Evolutionary conservation across 2,113 vertebrate species (phyloP).

Genomic region (Melanotaenia duboulayi): DNA sequence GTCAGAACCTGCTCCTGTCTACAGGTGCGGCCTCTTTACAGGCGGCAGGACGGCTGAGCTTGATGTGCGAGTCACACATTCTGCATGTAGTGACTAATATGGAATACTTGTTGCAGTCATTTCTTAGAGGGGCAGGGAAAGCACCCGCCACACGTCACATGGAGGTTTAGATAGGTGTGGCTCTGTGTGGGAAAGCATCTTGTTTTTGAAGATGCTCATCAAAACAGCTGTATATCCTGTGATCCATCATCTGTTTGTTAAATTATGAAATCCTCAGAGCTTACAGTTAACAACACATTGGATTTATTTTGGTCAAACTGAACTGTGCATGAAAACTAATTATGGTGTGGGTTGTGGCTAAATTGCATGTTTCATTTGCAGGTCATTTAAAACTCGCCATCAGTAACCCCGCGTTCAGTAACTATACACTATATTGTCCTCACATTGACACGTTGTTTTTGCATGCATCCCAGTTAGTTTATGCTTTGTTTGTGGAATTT

Average conservation of each 20-base stretch:
- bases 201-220: slow-evolving; percentile 30
- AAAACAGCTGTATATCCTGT: background rate
- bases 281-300: background rate
- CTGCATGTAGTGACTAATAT: slow-evolving; percentile 73
- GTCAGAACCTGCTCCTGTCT: slow-evolving; percentile 60
- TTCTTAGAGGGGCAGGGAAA: slow-evolving; percentile 10
- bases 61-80: slow-evolving; percentile 23
- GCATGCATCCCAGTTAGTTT: background rate
- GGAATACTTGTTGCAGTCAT: slow-evolving; percentile 50
- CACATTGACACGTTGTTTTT: background rate
- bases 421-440: background rate
- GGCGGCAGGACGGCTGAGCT: slow-evolving; percentile 50
- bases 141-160: slow-evolving; percentile 21
- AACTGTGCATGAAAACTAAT: background rate
- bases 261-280: background rate
- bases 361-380: background rate
- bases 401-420: too few relatives aligned
- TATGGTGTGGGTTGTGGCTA: background rate
- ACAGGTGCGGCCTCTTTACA: slow-evolving; percentile 67
- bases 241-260: background rate
- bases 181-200: slow-evolving; percentile 50
- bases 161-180: slow-evolving; percentile 50
- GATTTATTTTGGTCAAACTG: background rate
- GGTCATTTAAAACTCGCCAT: too few relatives aligned
- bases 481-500: background rate